These are phyloP conservation scores for Cyphomyrus discorhynchus DNA, from an alignment of 2,113 vertebrate species.

Conservation along the genomic window DNA sequence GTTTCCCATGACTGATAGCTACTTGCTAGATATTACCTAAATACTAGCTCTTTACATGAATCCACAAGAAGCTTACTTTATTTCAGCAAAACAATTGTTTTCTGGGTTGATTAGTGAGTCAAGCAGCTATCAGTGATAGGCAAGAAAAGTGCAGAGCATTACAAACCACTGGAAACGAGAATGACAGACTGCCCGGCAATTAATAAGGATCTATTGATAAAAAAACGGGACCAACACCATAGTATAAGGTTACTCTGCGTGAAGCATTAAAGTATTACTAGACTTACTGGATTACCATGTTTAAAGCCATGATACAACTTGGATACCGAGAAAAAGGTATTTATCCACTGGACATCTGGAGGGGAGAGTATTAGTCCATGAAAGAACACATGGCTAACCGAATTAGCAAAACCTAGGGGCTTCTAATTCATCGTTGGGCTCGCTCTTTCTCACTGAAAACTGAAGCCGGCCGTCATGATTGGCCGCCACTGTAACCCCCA, in stretches of 20 bases:
- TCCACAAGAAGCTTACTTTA: neutral
- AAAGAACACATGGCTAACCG: constrained; percentile 15
- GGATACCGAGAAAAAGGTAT: constrained; percentile 1
- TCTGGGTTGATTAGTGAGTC: neutral
- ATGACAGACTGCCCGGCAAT: neutral
- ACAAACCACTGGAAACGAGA: neutral
- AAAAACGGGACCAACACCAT: neutral
- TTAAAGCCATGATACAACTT: neutral
- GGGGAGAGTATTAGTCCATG: neutral
- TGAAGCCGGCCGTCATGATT: neutral
- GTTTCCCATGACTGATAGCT: neutral
- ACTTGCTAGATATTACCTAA: neutral
- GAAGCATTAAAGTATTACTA: constrained; percentile 15
- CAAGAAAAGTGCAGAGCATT: neutral
- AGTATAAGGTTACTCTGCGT: constrained; percentile 5
- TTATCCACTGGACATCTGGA: constrained; percentile 12
- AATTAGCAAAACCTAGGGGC: constrained; percentile 11
- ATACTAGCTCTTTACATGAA: neutral
- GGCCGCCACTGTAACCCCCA: neutral
- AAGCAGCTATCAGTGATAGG: neutral
- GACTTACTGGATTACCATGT: neutral
- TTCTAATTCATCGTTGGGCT: neutral
- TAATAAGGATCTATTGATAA: neutral
- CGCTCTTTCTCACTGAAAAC: neutral
- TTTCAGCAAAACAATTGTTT: neutral